Evolutionary conservation across 2,113 vertebrate species (phyloP).

Genomic region (Formicarius rufipectus): DNA sequence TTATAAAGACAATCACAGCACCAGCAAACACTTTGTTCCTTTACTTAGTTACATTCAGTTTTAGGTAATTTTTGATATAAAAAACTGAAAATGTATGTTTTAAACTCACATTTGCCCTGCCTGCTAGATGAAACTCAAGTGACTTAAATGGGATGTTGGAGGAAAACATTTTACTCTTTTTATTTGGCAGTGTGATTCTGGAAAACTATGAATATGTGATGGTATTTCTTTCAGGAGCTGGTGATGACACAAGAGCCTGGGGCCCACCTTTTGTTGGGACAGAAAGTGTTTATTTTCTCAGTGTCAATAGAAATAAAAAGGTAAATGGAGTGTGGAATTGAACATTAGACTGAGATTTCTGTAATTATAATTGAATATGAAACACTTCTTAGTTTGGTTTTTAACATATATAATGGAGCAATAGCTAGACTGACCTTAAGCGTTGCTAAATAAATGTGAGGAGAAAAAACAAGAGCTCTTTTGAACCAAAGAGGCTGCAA

Average conservation of each 20-base stretch:
- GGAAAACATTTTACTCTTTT: not conserved
- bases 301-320: conserved; percentile 96
- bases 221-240: conserved; percentile 77
- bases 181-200: not conserved
- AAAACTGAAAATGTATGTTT: not conserved
- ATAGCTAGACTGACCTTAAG: not conserved
- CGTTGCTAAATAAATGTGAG: not conserved
- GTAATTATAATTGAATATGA: not conserved
- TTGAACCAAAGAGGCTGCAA: not conserved
- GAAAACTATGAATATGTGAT: not conserved
- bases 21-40: not conserved
- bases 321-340: conserved; percentile 49
- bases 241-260: conserved; percentile 94
- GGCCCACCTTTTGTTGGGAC: conserved; percentile 87
- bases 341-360: not conserved
- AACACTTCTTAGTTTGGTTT: not conserved
- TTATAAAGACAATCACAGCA: not conserved
- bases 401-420: not conserved
- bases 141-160: not conserved
- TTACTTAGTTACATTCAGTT: not conserved
- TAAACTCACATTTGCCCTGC: not conserved
- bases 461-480: not conserved
- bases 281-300: conserved; percentile 94
- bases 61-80: not conserved
- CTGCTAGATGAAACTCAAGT: not conserved